A percentile compares a stretch with the other conserved stretches of the same genome.
phyloP scores from a whole-genome alignment of 2,113 vertebrate species.

The Columbina picui region DNA sequence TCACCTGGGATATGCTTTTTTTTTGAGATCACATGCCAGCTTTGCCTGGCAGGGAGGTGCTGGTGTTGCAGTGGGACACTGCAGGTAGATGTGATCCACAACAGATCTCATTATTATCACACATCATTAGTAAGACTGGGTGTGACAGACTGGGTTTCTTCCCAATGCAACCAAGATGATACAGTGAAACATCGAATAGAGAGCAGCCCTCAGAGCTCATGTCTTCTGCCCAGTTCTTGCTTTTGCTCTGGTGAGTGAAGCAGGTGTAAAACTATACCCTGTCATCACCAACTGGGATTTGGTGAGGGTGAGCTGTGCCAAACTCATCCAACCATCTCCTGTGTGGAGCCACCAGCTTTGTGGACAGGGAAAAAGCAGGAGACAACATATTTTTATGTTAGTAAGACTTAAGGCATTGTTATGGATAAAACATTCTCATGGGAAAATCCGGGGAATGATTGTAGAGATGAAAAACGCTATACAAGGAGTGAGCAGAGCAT shows the following conservation, averaged over 20 bases:
- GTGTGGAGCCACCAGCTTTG: background rate
- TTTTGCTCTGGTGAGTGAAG: fast-evolving
- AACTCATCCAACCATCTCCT: background rate
- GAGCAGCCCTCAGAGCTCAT: background rate
- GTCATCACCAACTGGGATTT: background rate
- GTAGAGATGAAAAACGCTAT: background rate
- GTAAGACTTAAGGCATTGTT: background rate
- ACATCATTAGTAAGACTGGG: background rate
- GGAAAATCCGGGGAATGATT: background rate
- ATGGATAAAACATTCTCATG: background rate
- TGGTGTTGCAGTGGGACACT: background rate
- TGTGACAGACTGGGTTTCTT: background rate
- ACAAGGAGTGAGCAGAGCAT: background rate
- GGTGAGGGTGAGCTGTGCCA: background rate
- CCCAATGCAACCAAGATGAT: background rate
- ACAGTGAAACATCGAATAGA: background rate
- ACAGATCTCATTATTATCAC: background rate
- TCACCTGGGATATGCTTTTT: background rate
- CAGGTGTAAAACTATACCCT: background rate
- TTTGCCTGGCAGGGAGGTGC: background rate
- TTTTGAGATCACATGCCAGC: background rate
- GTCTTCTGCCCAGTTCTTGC: background rate
- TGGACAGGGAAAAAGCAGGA: background rate
- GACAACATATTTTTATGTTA: background rate
- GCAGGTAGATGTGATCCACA: background rate